Base-by-base conservation (phyloP, 2,888 invertebrate species). In the Synergus umbraculus region DNA sequence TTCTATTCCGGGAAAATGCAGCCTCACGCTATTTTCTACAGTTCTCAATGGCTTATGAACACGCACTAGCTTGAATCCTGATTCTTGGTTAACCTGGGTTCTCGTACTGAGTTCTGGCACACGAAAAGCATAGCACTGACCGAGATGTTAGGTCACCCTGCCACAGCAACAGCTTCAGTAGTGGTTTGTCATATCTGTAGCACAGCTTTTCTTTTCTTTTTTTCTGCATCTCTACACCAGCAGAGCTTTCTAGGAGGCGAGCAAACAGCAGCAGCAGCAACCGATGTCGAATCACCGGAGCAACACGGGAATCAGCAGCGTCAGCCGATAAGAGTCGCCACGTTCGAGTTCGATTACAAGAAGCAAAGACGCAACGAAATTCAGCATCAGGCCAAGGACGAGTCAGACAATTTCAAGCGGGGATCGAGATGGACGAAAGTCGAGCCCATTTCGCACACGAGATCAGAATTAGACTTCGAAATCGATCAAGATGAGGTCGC, bases 201-300 rank as follows among this genome's bases (percentile, higher is more conserved):
- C 89, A 86, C 86, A 86, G 89, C 90, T 90, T 91, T 90, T 90
- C 88, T 90, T 89, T 90, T 91, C 86, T 90, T 87, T 89, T 89
- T 88, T 87, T 82, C 86, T 85, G 86, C 88, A 89, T 90, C 90
- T 90, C 90, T 91, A 91, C 88, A 90, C 89, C 89, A 90, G 87
- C 91, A 91, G 91, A 91, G 91, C 89, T 91, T 91, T 92, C 88
- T 89, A 92, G 91, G 91, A 91, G 90, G 89, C 89, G 89, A 91
- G 84, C 89, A 89, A 86, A 86, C 89, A 88, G 81, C 88, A 87
- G 80, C 88, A 87, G 80, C 86, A 87, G 83, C 88, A 89, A 77
- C 88, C 88, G 77, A 83, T 87, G 37, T 79, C 87, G 84, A 91
- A 89, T 78, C 90, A 89, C 64, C 89, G 90, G 85, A 91, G 90